Percentiles rank a stretch among this genome's conserved stretches.
Evolutionary conservation across 1,140 invertebrate genomes (phyloP).

Genomic region (Monomorium pharaonis): DNA sequence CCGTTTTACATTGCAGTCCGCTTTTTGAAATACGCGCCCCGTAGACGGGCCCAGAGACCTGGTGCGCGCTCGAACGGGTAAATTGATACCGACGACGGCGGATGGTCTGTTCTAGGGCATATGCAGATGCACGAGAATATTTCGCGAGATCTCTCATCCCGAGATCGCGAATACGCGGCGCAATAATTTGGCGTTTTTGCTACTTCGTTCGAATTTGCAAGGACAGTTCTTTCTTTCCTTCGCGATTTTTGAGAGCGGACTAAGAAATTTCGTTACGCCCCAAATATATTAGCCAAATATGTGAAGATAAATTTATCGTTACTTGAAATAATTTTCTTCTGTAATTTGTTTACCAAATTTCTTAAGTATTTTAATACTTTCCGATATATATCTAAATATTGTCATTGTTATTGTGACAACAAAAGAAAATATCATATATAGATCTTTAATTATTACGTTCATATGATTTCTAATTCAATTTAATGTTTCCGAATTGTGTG

Average conservation of each 20-base stretch:
- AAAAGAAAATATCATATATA: not conserved
- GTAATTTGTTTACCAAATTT: not conserved
- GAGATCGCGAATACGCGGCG: not conserved
- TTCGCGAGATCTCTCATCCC: slow-evolving; percentile 9
- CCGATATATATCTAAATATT: not conserved
- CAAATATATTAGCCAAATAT: not conserved
- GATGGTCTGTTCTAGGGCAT: slow-evolving; percentile 29
- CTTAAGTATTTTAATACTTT: not conserved
- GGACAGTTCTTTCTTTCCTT: not conserved
- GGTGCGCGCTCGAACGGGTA: slow-evolving; percentile 11
- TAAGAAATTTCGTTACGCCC: not conserved
- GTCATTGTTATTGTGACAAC: not conserved
- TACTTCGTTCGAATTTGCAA: not conserved
- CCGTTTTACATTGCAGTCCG: slow-evolving; percentile 44
- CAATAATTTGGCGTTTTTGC: slow-evolving; percentile 51
- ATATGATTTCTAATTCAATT: not conserved
- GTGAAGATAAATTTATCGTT: not conserved
- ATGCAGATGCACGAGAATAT: slow-evolving; percentile 57
- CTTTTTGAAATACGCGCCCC: slow-evolving; percentile 27
- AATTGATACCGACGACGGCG: slow-evolving; percentile 57
- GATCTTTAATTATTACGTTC: not conserved
- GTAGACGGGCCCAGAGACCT: not conserved
- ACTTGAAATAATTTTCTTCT: not conserved
- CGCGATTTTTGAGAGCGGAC: not conserved
- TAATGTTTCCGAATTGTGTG: not conserved